Evolutionary conservation across 2,888 invertebrate species (phyloP), one percentile per base, ranked within the genome.

Genomic region (Sarcophaga variegata): DNA sequence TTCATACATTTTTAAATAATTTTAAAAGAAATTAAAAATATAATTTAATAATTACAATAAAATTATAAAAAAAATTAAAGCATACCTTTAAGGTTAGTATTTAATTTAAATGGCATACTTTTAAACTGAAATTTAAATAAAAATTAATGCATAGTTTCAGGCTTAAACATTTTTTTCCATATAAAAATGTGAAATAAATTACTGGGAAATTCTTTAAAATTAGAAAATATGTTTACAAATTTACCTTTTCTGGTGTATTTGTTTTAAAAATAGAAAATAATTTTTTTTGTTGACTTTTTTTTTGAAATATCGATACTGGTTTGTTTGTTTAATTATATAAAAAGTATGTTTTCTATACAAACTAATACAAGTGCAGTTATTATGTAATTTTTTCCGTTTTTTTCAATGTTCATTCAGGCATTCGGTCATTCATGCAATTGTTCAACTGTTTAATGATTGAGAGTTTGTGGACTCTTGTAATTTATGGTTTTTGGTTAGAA

Each of bases 261-360:
- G 37, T 2, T 37, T 37, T 37, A 10, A 37, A 10, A 37, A 37
- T 37, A 37, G 8, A 37, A 62, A 81, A 81, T 62, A 75, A 75
- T 27, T 3, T 64, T 64, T 3, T 25, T 60, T 60, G 25, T 6
- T 20, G 25, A 66, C 67, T 66, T 37, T 37, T 10, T 37, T 10
- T 37, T 37, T 37, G 10, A 37, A 37, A 37, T 37, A 37, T 37
- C 37, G 37, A 37, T 37, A 37, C 2, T 37, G 37, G 37, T 37
- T 37, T 8, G 8, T 37, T 37, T 37, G 2, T 37, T 37, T 37
- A 37, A 37, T 10, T 37, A 37, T 37, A 59, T 59, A 37, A 72
- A 81, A 74, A 67, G 45, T 22, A 54, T 47, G 80, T 80, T 25
- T 60, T 59, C 59, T 27, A 60, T 27, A 81, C 81, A 74, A 66